Evolutionary conservation across 2,797 vertebrate genomes (phyloP).

Genomic region (Chromobotia macracanthus): DNA sequence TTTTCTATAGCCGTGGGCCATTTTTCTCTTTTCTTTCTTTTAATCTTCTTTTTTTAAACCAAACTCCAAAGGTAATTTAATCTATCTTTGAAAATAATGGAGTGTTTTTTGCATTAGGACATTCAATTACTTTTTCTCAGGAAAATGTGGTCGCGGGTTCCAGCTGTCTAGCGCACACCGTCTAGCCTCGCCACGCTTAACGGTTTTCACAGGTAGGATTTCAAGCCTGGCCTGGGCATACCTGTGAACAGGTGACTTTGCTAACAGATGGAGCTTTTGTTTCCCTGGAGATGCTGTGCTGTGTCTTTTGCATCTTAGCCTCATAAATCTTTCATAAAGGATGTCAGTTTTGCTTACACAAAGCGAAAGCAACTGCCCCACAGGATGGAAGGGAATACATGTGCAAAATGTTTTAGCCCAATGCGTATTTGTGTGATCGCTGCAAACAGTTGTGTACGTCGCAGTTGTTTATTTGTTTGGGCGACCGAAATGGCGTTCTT

Average conservation of each 20-base stretch:
- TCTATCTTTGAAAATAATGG: conserved; percentile 50
- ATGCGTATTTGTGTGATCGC: conserved; percentile 48
- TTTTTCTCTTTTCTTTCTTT: conserved; percentile 56
- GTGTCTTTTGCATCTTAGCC: conserved; percentile 82
- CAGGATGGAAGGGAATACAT: conserved; percentile 72
- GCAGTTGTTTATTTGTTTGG: conserved; percentile 9
- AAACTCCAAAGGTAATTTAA: conserved; percentile 44
- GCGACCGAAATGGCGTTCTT: conserved; percentile 15
- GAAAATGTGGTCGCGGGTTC: conserved; percentile 8
- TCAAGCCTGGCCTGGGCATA: conserved; percentile 67
- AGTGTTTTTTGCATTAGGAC: conserved; percentile 36
- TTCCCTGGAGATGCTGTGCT: conserved; percentile 77
- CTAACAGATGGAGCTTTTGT: conserved; percentile 78
- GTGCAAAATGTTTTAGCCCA: conserved; percentile 74
- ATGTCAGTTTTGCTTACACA: conserved; percentile 86
- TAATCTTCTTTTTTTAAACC: conserved; percentile 8
- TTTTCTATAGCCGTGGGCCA: conserved; percentile 59
- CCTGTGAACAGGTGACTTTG: conserved; percentile 79
- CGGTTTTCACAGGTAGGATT: conserved; percentile 44
- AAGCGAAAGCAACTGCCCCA: conserved; percentile 75
- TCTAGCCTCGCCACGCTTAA: conserved; percentile 30
- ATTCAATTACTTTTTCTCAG: conserved; percentile 42
- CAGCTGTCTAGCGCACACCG: conserved; percentile 34
- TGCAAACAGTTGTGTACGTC: conserved; percentile 41
- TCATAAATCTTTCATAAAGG: conserved; percentile 87